Conservation (phyloP, 2,113 vertebrate species). For the Vanacampus margaritifer region DNA sequence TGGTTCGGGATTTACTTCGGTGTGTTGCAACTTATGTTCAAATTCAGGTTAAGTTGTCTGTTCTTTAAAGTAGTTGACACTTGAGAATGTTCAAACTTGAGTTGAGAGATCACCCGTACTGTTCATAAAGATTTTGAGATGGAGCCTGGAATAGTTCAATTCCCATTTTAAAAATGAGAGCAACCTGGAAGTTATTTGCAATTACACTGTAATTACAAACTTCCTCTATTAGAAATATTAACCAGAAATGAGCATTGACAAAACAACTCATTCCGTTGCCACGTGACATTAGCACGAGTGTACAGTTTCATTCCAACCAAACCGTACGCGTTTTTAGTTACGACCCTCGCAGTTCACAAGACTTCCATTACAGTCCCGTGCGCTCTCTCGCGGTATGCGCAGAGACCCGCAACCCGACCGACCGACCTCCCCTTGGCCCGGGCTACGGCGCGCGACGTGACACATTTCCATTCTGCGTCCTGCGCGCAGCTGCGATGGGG, state of each 20-base stretch:
- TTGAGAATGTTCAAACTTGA: not conserved
- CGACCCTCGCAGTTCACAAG: not conserved
- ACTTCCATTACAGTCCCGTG: not conserved
- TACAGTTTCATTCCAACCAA: not conserved
- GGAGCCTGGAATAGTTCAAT: not conserved
- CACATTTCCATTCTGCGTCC: conserved; percentile 3
- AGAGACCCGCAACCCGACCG: not conserved
- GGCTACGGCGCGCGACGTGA: not conserved
- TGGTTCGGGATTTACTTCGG: too few species aligned
- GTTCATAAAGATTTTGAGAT: not conserved
- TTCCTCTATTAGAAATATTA: not conserved
- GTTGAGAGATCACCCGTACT: not conserved
- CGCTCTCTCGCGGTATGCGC: not conserved
- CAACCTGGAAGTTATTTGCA: not conserved
- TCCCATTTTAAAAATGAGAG: not conserved
- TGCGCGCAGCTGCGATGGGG: conserved; percentile 6
- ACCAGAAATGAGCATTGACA: not conserved
- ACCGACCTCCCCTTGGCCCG: not conserved
- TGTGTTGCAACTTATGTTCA: too few species aligned
- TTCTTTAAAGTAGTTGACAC: not conserved
- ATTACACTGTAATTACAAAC: not conserved
- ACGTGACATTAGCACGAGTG: not conserved
- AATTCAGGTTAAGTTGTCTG: not conserved
- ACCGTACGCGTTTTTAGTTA: not conserved
- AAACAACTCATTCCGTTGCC: not conserved